phyloP scores from a whole-genome alignment of 2,797 vertebrate genomes.

The Paratrypauchen microcephalus region DNA sequence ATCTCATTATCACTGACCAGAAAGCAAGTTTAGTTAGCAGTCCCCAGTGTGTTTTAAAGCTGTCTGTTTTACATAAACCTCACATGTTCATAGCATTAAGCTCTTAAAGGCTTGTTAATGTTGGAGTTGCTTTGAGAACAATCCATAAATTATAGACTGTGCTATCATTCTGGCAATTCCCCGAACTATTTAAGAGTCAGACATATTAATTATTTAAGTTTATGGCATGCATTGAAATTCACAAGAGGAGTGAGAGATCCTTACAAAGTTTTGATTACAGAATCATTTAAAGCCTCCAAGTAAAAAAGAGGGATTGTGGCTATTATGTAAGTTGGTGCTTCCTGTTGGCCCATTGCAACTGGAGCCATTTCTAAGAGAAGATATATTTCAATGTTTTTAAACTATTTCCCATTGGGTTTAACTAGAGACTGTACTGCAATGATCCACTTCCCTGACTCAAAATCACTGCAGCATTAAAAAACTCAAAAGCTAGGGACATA shows the following conservation, averaged over 20 bases:
- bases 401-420: conserved; percentile 24
- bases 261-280: conserved; percentile 39
- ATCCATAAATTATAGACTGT: conserved; percentile 53
- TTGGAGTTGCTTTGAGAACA: conserved; percentile 42
- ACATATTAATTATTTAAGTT: conserved; percentile 49
- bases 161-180: conserved; percentile 47
- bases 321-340: conserved; percentile 52
- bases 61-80: conserved; percentile 1
- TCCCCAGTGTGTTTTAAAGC: conserved; percentile 24
- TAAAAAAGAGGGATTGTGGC: conserved; percentile 36
- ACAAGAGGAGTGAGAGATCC: conserved; percentile 28
- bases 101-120: conserved; percentile 9
- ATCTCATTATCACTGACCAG: conserved; percentile 58
- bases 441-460: neutral
- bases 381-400: conserved; percentile 32
- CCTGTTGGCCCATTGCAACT: conserved; percentile 47
- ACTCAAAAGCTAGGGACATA: no score
- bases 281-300: conserved; percentile 57
- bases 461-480: no score
- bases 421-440: conserved; percentile 1
- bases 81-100: neutral
- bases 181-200: conserved; percentile 53
- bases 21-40: conserved; percentile 38
- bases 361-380: conserved; percentile 37
- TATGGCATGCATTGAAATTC: conserved; percentile 36